Evolutionary conservation across 2,797 vertebrate species (phyloP).

Genomic region (Pterois miles): DNA sequence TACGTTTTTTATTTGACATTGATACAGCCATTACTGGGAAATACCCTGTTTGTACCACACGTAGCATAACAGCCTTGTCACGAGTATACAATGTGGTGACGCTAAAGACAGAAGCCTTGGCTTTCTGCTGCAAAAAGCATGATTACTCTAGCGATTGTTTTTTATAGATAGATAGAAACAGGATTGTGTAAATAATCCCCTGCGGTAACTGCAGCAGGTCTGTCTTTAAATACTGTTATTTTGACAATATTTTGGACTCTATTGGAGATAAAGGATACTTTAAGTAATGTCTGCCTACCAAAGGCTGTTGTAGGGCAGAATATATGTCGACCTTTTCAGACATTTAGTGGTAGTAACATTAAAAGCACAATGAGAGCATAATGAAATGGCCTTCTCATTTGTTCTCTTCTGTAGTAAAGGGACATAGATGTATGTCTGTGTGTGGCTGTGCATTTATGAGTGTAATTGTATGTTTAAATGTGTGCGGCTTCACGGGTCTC

Average conservation of each 20-base stretch:
- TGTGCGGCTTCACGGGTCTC: conserved; percentile 14
- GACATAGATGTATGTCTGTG: background rate
- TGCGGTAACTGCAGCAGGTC: too few relatives aligned
- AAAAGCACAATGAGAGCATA: background rate
- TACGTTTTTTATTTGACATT: too few relatives aligned
- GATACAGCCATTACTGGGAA: too few relatives aligned
- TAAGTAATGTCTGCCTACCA: background rate
- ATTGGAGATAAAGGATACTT: background rate
- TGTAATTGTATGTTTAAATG: background rate
- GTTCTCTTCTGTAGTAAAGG: conserved; percentile 1
- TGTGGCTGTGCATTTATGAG: background rate
- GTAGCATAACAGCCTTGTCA: too few relatives aligned
- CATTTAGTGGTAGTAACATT: background rate
- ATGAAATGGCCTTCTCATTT: background rate
- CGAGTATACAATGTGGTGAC: too few relatives aligned
- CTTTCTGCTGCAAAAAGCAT: too few relatives aligned
- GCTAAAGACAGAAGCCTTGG: too few relatives aligned
- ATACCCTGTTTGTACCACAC: too few relatives aligned
- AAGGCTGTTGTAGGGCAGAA: background rate
- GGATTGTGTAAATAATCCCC: too few relatives aligned
- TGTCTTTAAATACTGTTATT: background rate
- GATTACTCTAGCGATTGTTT: rapidly evolving
- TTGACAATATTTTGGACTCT: background rate
- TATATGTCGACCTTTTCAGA: background rate
- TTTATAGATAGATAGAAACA: too few relatives aligned